Evolutionary conservation across 2,113 vertebrate genomes (phyloP).

Genomic region (Aythya baeri): DNA sequence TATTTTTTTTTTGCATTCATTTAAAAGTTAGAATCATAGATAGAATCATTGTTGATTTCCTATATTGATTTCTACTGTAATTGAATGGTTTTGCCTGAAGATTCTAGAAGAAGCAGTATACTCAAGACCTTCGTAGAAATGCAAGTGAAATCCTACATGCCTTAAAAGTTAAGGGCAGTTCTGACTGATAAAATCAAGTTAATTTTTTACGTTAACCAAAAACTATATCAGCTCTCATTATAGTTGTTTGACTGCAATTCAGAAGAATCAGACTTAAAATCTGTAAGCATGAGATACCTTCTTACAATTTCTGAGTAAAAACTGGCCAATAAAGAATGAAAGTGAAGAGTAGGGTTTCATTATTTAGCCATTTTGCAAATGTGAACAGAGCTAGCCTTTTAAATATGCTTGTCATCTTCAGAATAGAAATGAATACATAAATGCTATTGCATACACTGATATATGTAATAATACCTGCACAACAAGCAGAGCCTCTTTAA

Average conservation of each 20-base stretch:
- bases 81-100: background rate
- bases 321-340: background rate
- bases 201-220: background rate
- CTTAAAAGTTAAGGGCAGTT: background rate
- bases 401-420: background rate
- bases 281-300: background rate
- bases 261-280: background rate
- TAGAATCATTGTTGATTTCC: background rate
- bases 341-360: background rate
- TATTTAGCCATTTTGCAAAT: background rate
- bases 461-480: slow-evolving; percentile 83
- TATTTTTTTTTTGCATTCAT: background rate
- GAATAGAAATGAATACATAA: background rate
- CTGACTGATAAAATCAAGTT: background rate
- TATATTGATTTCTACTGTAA: background rate
- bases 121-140: background rate
- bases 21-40: background rate
- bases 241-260: background rate
- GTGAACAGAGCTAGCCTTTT: background rate
- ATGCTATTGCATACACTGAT: background rate
- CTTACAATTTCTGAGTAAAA: background rate
- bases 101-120: background rate
- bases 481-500: slow-evolving; percentile 91
- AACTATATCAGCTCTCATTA: background rate
- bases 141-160: background rate